These are phyloP conservation scores for Lottia scabra DNA, from an alignment of 2,888 invertebrate species.

Conservation along the genomic window DNA sequence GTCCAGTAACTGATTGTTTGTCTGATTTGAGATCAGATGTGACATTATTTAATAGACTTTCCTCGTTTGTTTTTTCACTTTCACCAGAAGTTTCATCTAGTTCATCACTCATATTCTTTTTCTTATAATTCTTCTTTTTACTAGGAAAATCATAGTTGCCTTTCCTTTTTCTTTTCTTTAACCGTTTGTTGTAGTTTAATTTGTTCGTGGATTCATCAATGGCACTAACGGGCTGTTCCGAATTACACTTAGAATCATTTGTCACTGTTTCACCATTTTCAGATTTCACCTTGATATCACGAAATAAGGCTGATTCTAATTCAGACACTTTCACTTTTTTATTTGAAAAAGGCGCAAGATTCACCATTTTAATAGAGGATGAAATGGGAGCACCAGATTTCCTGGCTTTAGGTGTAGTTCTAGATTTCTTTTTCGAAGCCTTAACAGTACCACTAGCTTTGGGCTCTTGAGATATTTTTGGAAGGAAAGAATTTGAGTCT, in stretches of 20 bases:
- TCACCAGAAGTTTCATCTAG: constrained; percentile 11
- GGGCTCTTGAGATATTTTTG: constrained; percentile 6
- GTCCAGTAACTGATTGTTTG: constrained; percentile 16
- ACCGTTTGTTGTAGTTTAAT: neutral
- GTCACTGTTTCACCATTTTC: neutral
- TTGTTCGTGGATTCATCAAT: neutral
- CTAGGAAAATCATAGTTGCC: neutral
- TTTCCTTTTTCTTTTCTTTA: neutral
- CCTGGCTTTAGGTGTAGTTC: constrained; percentile 19
- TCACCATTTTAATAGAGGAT: neutral
- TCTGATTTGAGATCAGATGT: constrained; percentile 28
- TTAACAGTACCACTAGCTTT: constrained; percentile 30
- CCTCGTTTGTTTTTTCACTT: constrained; percentile 25
- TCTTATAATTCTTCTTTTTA: constrained; percentile 8
- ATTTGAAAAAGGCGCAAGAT: neutral
- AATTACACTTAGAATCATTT: neutral
- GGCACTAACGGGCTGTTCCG: neutral
- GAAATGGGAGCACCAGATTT: constrained; percentile 19
- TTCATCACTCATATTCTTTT: constrained; percentile 14
- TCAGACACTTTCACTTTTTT: neutral
- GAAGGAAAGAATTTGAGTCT: neutral
- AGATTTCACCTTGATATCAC: neutral
- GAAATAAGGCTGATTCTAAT: neutral
- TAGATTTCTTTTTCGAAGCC: constrained; percentile 11
- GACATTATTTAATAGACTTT: constrained; percentile 34